Evolutionary conservation across 2,797 vertebrate genomes (phyloP).

Genomic region (Sphaeramia orbicularis): DNA sequence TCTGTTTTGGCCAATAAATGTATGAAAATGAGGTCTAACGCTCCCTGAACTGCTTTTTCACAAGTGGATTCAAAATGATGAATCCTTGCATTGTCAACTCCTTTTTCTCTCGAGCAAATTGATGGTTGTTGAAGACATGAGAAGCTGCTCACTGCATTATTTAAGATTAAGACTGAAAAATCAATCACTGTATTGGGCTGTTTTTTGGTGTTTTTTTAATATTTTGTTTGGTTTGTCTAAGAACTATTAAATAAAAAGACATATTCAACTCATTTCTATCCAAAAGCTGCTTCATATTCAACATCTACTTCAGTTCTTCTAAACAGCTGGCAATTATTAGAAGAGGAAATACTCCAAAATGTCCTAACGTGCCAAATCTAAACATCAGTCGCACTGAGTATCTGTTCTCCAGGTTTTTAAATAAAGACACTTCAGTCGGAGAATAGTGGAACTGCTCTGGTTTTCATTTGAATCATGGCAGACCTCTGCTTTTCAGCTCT

Average conservation of each 20-base stretch:
- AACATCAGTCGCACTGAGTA: background rate
- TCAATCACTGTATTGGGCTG: no score
- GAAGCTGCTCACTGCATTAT: no score
- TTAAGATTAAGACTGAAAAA: no score
- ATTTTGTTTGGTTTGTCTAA: no score
- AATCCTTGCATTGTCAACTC: no score
- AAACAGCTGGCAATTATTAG: background rate
- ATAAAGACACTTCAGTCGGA: conserved; percentile 5
- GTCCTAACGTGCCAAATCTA: conserved; percentile 2
- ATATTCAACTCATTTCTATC: background rate
- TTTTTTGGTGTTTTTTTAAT: no score
- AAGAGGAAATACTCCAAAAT: conserved; percentile 6
- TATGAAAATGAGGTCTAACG: no score
- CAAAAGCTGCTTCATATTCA: background rate
- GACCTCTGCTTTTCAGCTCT: conserved; percentile 11
- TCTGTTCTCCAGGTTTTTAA: background rate
- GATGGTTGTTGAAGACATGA: no score
- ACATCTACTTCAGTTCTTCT: conserved; percentile 14
- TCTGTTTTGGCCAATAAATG: no score
- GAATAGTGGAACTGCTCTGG: conserved; percentile 28
- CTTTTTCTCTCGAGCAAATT: no score
- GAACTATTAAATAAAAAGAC: background rate
- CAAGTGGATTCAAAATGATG: no score
- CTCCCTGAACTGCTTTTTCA: no score
- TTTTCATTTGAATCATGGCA: conserved; percentile 8